Conservation (phyloP, 2,797 vertebrate species). For the Trematomus bernacchii region DNA sequence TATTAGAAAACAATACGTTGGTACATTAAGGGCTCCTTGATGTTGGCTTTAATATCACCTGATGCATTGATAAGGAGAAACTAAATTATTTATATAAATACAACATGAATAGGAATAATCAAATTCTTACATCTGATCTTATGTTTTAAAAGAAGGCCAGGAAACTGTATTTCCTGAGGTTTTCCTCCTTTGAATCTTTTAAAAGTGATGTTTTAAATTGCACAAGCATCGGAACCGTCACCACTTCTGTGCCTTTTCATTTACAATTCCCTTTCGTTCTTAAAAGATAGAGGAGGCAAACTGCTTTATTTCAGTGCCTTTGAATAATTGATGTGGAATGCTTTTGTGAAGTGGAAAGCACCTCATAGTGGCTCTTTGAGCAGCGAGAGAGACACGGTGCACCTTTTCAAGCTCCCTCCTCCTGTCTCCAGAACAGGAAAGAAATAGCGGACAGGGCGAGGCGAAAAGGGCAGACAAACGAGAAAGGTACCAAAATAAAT, state of each 20-base stretch:
- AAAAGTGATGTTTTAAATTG: slow-evolving; percentile 67
- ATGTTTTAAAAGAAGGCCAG: slow-evolving; percentile 14
- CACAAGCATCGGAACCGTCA: slow-evolving; percentile 42
- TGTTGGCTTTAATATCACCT: slow-evolving; percentile 12
- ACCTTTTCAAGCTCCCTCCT: slow-evolving; percentile 37
- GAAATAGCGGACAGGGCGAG: background rate
- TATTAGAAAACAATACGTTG: background rate
- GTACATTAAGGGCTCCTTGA: background rate
- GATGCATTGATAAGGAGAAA: slow-evolving; percentile 30
- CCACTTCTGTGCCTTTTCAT: slow-evolving; percentile 60
- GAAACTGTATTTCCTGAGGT: background rate
- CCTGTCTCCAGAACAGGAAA: slow-evolving; percentile 19
- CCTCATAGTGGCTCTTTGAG: slow-evolving; percentile 65
- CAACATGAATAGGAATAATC: slow-evolving; percentile 52
- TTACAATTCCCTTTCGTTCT: slow-evolving; percentile 70
- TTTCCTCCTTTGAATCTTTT: slow-evolving; percentile 52
- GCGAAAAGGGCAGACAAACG: slow-evolving; percentile 19
- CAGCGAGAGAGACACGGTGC: slow-evolving; percentile 56
- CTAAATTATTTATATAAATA: slow-evolving; percentile 42
- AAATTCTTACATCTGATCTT: slow-evolving; percentile 27
- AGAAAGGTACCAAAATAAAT: slow-evolving; percentile 28
- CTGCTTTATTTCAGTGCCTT: slow-evolving; percentile 74
- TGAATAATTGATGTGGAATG: slow-evolving; percentile 82
- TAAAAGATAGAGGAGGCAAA: slow-evolving; percentile 66
- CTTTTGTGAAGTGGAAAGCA: slow-evolving; percentile 69